Evolutionary conservation across 2,113 vertebrate species (phyloP), one percentile per base, ranked within the genome.

Genomic region (Serilophus lunatus): DNA sequence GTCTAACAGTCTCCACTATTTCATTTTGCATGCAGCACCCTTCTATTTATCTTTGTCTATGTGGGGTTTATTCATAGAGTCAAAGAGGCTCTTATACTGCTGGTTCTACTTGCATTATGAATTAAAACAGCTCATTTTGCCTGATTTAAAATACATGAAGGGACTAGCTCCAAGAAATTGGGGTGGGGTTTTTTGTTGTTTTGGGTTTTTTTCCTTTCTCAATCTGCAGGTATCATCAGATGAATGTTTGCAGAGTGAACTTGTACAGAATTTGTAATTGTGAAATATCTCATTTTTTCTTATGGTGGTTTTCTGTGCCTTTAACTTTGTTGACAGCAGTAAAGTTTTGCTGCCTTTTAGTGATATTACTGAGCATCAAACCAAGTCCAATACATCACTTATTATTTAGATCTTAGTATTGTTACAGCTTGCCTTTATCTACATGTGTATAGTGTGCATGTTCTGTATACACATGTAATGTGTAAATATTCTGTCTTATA

Each of bases 41-140:
- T 93, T 93, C 79, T 66, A 36, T 89, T 93, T 96, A 79, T 94
- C 77, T 86, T 71, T 76, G 84, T 80, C 45, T 23, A 7, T 60
- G 44, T 69, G 59, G 10, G 51, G 23, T 75, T 94, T 90, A 82
- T 95, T 95, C 88, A 65, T 42, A 12, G 69, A 84, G 81, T 93
- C 82, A 94, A 80, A 88, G 50, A 69, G 49, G 26, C 42, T 88
- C 57, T 80, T 90, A 63, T 28, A 33, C 63, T 91, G 28, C 60
- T 54, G 68, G 19, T 56, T 90, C 36, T 44, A 29, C 42, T 69
- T 57, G 56, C 25, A 17, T 90, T 92, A 8, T 78, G 28, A 87
- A 92, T 94, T 93, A 68, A 83, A 93, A 2, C 36, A 63, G 45
- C 49, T 87, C 44, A 51, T 94, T 95, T 91, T 80, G 22, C 24